These are phyloP conservation scores for Antechinus stuartii DNA, from an alignment of 2,113 vertebrate genomes.

Conservation along the genomic window DNA sequence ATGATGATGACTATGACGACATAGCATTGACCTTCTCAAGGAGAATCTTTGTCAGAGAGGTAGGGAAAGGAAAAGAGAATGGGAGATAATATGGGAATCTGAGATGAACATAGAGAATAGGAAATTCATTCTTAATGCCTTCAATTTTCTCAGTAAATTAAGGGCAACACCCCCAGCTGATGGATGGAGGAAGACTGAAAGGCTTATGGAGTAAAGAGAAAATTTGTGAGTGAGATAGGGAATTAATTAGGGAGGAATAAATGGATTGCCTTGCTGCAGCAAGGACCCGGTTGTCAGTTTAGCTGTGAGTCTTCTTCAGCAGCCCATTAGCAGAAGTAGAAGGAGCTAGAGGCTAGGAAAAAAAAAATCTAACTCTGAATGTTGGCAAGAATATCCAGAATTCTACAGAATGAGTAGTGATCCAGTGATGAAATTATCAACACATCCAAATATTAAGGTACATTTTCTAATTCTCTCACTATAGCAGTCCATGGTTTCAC, in stretches of 20 bases:
- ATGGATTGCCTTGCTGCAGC: background rate
- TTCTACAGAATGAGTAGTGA: background rate
- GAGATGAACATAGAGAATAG: background rate
- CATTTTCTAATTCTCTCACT: background rate
- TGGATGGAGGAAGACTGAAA: background rate
- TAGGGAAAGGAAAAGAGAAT: background rate
- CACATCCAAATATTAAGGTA: background rate
- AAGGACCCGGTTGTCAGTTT: background rate
- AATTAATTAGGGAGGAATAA: background rate
- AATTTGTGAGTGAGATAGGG: background rate
- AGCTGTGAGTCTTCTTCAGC: background rate
- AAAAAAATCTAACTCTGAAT: background rate
- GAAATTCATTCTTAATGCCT: background rate
- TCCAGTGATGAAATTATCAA: background rate
- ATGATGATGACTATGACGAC: background rate
- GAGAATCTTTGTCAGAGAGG: background rate
- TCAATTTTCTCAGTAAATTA: background rate
- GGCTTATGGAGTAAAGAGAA: background rate
- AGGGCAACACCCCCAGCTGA: background rate
- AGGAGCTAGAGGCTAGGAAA: background rate
- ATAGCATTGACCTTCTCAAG: background rate
- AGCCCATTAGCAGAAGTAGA: background rate
- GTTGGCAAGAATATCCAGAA: background rate
- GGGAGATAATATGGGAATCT: background rate
- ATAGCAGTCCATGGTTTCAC: background rate